These are phyloP conservation scores for Tenodera sinensis DNA, from an alignment of 2,888 invertebrate genomes.

Conservation along the genomic window DNA sequence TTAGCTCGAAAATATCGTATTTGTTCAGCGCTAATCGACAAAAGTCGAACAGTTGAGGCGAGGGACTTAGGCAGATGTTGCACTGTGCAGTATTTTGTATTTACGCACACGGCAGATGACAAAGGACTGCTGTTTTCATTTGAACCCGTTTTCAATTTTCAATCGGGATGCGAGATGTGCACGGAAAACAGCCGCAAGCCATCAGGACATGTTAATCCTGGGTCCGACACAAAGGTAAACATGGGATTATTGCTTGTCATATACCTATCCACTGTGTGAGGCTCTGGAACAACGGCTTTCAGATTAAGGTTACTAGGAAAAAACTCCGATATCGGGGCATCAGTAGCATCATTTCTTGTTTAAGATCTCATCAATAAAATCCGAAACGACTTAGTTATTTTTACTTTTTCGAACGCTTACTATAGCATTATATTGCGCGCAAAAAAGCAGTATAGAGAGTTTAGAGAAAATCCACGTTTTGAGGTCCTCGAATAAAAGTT, in stretches of 20 bases:
- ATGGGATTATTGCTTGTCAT: conserved; percentile 2
- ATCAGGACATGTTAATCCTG: conserved; percentile 17
- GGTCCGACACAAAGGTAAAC: conserved; percentile 12
- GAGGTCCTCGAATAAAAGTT: too few relatives aligned
- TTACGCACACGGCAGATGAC: neutral
- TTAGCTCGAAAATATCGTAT: too few relatives aligned
- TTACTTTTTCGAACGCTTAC: too few relatives aligned
- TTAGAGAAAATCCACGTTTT: too few relatives aligned
- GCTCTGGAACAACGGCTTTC: neutral
- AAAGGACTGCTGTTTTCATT: conserved; percentile 18
- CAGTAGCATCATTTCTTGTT: too few relatives aligned
- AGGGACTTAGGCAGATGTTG: neutral
- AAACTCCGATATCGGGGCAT: too few relatives aligned
- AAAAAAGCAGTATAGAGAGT: too few relatives aligned
- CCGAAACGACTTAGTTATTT: too few relatives aligned
- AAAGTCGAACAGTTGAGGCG: neutral
- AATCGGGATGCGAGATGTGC: conserved; percentile 21
- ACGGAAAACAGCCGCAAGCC: conserved; percentile 17
- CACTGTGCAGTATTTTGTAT: neutral
- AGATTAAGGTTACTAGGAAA: too few relatives aligned
- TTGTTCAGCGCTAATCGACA: too few relatives aligned
- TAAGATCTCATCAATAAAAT: too few relatives aligned
- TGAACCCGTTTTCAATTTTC: conserved; percentile 24
- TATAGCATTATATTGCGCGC: too few relatives aligned
- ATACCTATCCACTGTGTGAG: neutral